A percentile compares a stretch with the other conserved stretches of the same genome.
These are phyloP conservation scores for Eremobia ochroleuca DNA, from an alignment of 2,888 invertebrate genomes.

Conservation along the genomic window DNA sequence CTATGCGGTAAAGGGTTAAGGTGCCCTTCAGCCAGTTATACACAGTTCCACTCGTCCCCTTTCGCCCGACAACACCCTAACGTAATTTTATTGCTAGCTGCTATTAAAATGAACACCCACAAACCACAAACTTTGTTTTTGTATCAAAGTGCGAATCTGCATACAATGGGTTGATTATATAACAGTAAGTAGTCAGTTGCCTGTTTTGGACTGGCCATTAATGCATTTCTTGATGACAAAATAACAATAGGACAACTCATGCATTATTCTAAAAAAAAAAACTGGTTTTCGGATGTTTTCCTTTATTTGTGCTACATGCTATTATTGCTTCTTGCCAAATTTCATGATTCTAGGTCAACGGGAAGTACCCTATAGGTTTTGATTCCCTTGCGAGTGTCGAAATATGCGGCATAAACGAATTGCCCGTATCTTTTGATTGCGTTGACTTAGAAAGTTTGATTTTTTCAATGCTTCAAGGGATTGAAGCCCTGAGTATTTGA, in stretches of 20 bases:
- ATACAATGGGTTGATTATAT: not conserved
- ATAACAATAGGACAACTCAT: not conserved
- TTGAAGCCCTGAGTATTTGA: no score
- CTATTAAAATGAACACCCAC: not conserved
- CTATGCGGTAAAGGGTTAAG: no score
- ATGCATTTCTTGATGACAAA: conserved; percentile 1
- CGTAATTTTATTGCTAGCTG: conserved; percentile 7
- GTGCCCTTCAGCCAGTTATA: conserved; percentile 47
- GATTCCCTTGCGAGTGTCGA: no score
- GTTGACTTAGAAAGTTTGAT: no score
- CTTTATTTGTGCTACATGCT: no score
- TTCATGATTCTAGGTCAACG: no score
- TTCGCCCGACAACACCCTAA: conserved; percentile 20
- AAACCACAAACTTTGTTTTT: not conserved
- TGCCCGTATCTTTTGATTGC: no score
- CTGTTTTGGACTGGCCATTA: conserved; percentile 1
- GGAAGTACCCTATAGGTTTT: no score
- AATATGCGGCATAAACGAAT: no score
- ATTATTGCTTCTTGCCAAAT: no score
- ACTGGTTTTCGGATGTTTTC: no score
- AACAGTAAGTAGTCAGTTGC: conserved; percentile 1
- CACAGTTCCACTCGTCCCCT: conserved; percentile 29
- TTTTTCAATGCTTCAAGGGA: no score
- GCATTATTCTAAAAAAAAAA: not conserved
- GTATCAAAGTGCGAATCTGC: conserved; percentile 9